Evolutionary conservation across 35 echinoderm and acorn worm species (phyloP), one percentile per base, ranked within the genome.

Genomic region (Lytechinus pictus): DNA sequence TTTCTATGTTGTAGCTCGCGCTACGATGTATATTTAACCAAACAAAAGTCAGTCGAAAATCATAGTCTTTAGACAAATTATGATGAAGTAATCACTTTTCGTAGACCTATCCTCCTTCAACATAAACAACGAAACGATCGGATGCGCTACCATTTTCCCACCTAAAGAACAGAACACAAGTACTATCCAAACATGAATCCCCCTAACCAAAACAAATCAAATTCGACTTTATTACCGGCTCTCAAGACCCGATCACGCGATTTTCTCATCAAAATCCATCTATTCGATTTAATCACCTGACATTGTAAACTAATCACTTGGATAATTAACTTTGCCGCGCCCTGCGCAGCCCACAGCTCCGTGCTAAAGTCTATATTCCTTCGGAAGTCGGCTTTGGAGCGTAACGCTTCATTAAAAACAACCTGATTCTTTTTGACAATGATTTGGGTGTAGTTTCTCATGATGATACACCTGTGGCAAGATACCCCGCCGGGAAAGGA

Each of bases 291-390:
- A 6, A 24, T 79, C 66, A 79, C 66, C 66, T 79, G 66, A 79
- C 19, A n/a, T n/a, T 79, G 66, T 79, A 79, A 79, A 79, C 66
- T 79, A 79, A 79, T 79, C 66, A 79, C 66, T 79, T 24, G 66
- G 66, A 79, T 79, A 79, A 79, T 79, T 79, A 79, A 79, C 66
- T 24, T 60, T 10, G 57, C 57, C 57, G 57, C 57, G 16, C 57
- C 57, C 57, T 10, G 57, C 57, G 16, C 57, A 60, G 9, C 6
- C 57, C 66, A n/a, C 66, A 79, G 6, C 66, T 19, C 66, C 66
- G 66, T 79, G 66, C 66, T 24, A 79, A 79, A 24, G 19, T 79
- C 66, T 79, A 79, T 79, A 79, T 79, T 79, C 66, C n/a, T 79
- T 79, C 66, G 66, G 66, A 79, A 79, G 66, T 79, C 66, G 66